A percentile compares a stretch with the other conserved stretches of the same genome.
Conservation (phyloP, 1,140 invertebrate genomes). For the Platyscapa corneri region DNA sequence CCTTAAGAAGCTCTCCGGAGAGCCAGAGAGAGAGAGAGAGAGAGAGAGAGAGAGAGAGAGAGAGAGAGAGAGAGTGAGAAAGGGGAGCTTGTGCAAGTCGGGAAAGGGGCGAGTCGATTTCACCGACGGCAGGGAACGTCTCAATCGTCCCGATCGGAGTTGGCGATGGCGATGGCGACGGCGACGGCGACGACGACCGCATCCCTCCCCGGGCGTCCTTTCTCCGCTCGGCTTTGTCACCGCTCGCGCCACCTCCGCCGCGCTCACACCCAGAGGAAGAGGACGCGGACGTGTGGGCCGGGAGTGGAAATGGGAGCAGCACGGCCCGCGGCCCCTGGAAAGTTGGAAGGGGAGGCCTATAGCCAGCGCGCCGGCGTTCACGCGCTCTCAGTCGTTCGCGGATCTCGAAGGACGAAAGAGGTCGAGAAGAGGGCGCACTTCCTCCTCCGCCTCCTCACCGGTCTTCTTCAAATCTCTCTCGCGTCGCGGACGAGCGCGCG, state of each 20-base stretch:
- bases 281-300: background rate
- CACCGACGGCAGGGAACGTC: constrained; percentile 1
- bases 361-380: constrained; percentile 67
- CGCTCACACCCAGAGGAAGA: too few species aligned
- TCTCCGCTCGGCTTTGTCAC: background rate
- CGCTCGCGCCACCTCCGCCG: too few species aligned
- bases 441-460: constrained; percentile 63
- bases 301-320: constrained; percentile 68
- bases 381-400: constrained; percentile 73
- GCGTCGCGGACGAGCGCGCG: background rate
- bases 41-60: background rate
- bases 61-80: background rate
- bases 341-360: constrained; percentile 74
- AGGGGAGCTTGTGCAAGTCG: background rate
- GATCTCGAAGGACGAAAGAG: constrained; percentile 75
- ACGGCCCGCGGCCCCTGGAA: constrained; percentile 64
- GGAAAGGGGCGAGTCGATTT: background rate
- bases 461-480: background rate
- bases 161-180: too few species aligned
- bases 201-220: constrained; percentile 33
- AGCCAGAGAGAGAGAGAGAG: background rate
- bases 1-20: background rate
- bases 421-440: constrained; percentile 67
- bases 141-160: background rate
- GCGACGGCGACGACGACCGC: background rate